Conservation (phyloP, 2,113 vertebrate species). For the Xenopus laevis region DNA sequence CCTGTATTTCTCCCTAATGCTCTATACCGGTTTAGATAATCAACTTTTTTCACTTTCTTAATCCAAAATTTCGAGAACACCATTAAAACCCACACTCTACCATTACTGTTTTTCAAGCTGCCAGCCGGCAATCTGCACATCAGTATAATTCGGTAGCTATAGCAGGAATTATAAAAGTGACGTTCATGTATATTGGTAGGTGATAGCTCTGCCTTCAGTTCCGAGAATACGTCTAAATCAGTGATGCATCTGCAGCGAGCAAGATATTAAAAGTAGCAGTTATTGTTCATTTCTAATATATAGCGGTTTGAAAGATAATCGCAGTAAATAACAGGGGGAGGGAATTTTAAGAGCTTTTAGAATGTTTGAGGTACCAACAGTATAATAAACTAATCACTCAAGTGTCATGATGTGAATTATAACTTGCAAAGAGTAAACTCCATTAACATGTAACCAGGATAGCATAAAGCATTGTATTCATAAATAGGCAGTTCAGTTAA, state of each 20-base stretch:
- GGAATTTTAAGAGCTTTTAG: conserved; percentile 45
- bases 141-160: no score
- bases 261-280: conserved; percentile 25
- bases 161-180: no score
- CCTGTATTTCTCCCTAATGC: no score
- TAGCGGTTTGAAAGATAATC: conserved; percentile 37
- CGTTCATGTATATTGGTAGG: not conserved
- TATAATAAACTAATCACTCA: conserved; percentile 47
- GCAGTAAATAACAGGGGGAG: conserved; percentile 40
- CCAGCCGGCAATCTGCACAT: no score
- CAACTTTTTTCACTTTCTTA: no score
- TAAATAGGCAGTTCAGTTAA: conserved; percentile 46
- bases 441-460: conserved; percentile 43
- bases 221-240: conserved; percentile 17
- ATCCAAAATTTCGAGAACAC: no score
- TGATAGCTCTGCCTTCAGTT: not conserved
- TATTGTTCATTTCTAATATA: conserved; percentile 40
- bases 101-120: no score
- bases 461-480: conserved; percentile 46
- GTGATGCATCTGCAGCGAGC: conserved; percentile 18
- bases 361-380: conserved; percentile 42
- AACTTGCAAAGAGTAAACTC: conserved; percentile 46
- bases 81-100: no score
- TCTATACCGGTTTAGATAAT: no score
- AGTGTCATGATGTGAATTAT: conserved; percentile 45